Percentiles rank a stretch among this genome's conserved stretches.
Evolutionary conservation across 1,140 invertebrate genomes (phyloP).

Genomic region (Heliconius hewitsoni): DNA sequence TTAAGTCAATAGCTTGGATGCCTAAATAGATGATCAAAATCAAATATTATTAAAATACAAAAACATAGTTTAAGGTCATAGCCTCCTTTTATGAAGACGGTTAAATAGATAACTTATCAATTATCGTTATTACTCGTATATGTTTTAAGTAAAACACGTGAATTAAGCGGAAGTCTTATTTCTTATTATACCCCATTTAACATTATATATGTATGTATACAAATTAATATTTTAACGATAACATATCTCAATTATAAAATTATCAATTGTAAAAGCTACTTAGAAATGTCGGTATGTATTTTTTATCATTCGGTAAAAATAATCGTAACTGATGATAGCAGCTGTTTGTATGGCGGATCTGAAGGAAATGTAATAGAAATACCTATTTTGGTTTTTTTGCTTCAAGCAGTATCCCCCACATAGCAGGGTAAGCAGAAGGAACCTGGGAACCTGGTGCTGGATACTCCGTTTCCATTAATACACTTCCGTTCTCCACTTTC

Average conservation of each 20-base stretch:
- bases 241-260: not conserved
- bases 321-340: not conserved
- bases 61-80: not conserved
- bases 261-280: slow-evolving; percentile 6
- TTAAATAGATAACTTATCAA: not conserved
- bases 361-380: not conserved
- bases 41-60: not conserved
- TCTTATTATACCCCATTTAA: not conserved
- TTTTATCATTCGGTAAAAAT: not conserved
- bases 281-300: not conserved
- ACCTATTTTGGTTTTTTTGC: not conserved
- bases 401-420: not conserved
- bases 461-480: too few species aligned
- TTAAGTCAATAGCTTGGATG: too few species aligned
- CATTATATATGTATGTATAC: not conserved
- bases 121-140: not conserved
- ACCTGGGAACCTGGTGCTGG: not conserved
- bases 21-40: too few species aligned
- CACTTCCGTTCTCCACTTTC: too few species aligned
- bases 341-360: not conserved
- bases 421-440: not conserved
- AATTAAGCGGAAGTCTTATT: not conserved
- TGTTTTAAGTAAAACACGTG: not conserved
- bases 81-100: too few species aligned
- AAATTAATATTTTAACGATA: not conserved